Base-by-base conservation (phyloP, 2,888 invertebrate genomes). In the Athetis lepigone region DNA sequence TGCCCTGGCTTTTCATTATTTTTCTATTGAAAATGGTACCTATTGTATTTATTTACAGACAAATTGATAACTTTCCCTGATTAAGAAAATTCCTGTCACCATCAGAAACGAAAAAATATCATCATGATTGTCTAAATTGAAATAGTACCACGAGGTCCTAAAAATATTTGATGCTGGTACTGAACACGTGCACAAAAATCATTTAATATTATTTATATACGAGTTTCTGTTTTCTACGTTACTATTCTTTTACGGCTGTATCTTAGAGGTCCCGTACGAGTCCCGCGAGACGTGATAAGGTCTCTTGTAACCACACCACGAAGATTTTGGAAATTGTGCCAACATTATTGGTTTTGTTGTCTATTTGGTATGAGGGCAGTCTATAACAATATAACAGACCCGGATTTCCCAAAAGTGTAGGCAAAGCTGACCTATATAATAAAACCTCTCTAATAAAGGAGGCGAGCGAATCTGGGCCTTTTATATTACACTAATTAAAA, bases 261-360 rank as follows among this genome's bases (percentile, higher is more conserved):
- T 25, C 62, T 70, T 23, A 39, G n/a, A n/a, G n/a, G 63, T 16
- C 29, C 2, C 13, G 1, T 33, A 68, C 62, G 69, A 63, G 18
- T 13, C 69, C 42, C 64, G 1, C 16, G 70, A 64, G 70, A 52
- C 37, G 56, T 51, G 54, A 61, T 42, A 37, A 29, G 56, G 19
- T 43, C 18, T 47, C 29, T 21, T 2, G 36, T 36, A 37, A 49
- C 11, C 16, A 47, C 29, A 13, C 8, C 36, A 25, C 36, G 40
- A 39, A 40, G 45, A 23, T 65, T 67, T 67, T 37, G 40, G 40
- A 51, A 37, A 46, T 67, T 21, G 46, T 19, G 29, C 27, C 46
- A 39, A 65, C 36, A 16, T 16, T 33, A 67, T 57, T 49, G 43
- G 47, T 57, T 66, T 43, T 47, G 56, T n/a, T 7, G 13, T 43